Evolutionary conservation across 1,140 invertebrate genomes (phyloP), one percentile per base, ranked within the genome.

Genomic region (Zaprionus taronus): DNA sequence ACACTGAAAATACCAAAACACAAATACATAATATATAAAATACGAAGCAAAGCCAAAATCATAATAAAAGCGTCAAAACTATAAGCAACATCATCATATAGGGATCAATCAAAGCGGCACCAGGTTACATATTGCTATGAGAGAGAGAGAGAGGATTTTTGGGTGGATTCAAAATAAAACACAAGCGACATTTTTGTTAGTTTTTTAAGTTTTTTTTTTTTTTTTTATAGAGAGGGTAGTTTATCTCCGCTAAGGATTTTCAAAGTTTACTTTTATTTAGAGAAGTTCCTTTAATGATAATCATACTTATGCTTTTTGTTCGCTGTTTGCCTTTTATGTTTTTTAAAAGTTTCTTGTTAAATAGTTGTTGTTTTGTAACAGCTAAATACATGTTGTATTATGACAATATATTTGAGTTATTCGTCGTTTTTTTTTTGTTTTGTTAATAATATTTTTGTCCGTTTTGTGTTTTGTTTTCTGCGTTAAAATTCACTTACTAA

Each of bases 201-300:
- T 66, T 75, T 75, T 60, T 67, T 73, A 58, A 26, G 38, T 80
- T 74, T 79, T 79, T 66, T 58, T 74, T 73, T 81, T 31, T 80
- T 85, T 85, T 75, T 91, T 87, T 79, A 75, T 83, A 87, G 79
- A 91, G 89, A 89, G 83, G 83, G 81, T 87, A 91, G 79, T 79
- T 83, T 82, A 85, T 90, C 79, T 89, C 86, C 85, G 79, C 85
- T 90, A 90, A 90, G 82, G 85, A 90, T 90, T 90, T 90, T 91
- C 79, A 91, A 91, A 91, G 83, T 91, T 91, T 91, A 91, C 83
- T 91, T 84, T 84, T 91, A 87, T 91, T 91, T 79, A 87, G 80
- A 91, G 80, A 91, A 91, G 81, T 91, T 87, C 80, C 78, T 83
- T 91, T 91, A 91, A 87, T 91, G 87, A 86, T 87, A 91, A 91